These are phyloP conservation scores for Alosa alosa DNA, from an alignment of 2,113 vertebrate species.

Conservation along the genomic window DNA sequence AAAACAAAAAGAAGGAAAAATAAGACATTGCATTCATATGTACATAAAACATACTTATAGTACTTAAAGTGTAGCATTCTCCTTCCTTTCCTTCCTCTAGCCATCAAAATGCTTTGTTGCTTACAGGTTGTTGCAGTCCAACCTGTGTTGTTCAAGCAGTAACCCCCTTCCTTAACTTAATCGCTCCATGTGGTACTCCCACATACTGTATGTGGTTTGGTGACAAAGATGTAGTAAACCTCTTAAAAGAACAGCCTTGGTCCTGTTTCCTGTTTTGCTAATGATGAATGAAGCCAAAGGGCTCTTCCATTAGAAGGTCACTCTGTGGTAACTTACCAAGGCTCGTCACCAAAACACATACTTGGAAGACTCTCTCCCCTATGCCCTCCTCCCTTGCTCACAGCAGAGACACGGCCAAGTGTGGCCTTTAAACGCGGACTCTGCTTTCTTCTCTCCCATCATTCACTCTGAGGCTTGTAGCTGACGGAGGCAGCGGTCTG, in stretches of 20 bases:
- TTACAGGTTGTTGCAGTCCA: not conserved
- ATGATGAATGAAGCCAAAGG: not conserved
- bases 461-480: conserved; percentile 80
- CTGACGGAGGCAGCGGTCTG: conserved; percentile 80
- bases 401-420: too few species aligned
- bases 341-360: not conserved
- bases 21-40: conserved; percentile 5
- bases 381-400: too few species aligned
- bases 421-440: not conserved
- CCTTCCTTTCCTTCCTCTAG: not conserved
- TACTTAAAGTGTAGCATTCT: not conserved
- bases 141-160: not conserved
- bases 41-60: conserved; percentile 3
- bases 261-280: not conserved
- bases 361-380: not conserved
- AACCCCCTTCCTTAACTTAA: too few species aligned
- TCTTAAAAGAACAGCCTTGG: not conserved
- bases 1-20: not conserved
- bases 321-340: not conserved
- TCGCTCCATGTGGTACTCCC: too few species aligned
- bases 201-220: too few species aligned
- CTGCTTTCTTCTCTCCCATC: conserved; percentile 39
- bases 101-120: not conserved
- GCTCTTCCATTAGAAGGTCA: not conserved
- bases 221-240: not conserved